Evolutionary conservation across 2,888 invertebrate species (phyloP), one percentile per base, ranked within the genome.

Genomic region (Ormyrus nitidulus): DNA sequence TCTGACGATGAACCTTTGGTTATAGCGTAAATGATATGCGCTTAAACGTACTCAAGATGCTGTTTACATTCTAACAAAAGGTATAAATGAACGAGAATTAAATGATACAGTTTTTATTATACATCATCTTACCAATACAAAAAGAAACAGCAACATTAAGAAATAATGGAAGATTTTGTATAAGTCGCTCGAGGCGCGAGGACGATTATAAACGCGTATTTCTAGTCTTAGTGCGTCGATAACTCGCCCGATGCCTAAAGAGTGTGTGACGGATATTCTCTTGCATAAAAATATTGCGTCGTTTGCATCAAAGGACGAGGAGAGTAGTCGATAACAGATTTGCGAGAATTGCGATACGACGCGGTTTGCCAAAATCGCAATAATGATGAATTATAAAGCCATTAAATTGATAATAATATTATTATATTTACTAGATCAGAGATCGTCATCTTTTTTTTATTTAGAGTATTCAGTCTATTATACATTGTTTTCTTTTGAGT

Each of bases 1-100:
- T 96, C 97, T 0, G 98, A 98, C 90, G 98, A 98, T 91, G 98
- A 98, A 91, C 98, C 97, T 77, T 92, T 98, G 85, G 97, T 98
- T 85, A 95, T 97, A 90, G 97, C 97, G 86, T 97, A 93, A 94
- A 59, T 34, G 13, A 34, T 34, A 34, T n/a, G 19, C 6, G 56
- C 34, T 53, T 56, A 34, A 34, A 2, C n/a, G 19, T 53, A 34
- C 19, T 49, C 46, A 64, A 10, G 4, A 46, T 9, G 58, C 62
- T 72, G 56, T 59, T 59, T 83, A 85, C 77, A 80, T 84, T 82
- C 80, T 84, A 61, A 65, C 65, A 85, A 34, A 82, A 78, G 59
- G 56, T 80, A 56, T 74, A 59, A 77, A 81, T 19, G 19, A 19
- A 83, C 64, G 82, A 85, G 84, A 86, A 87, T 84, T 85, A 86